Conservation (phyloP, 2,888 invertebrate genomes). For the Drosophila siamana region DNA sequence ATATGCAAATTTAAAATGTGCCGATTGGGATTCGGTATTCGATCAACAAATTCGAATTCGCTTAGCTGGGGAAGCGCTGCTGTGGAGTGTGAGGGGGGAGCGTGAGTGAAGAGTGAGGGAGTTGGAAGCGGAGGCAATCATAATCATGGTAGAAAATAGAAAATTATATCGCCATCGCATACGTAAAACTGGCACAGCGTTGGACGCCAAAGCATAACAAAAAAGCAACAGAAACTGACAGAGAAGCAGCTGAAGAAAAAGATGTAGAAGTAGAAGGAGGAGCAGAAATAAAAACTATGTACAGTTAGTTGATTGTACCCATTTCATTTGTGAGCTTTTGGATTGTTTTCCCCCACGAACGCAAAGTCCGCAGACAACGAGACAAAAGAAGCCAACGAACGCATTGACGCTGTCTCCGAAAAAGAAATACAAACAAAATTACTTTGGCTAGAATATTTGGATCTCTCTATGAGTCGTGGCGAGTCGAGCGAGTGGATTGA, state of each 20-base stretch:
- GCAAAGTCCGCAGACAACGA: constrained; percentile 28
- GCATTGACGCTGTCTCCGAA: constrained; percentile 68
- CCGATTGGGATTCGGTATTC: constrained; percentile 55
- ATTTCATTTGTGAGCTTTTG: constrained; percentile 78
- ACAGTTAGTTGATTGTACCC: constrained; percentile 82
- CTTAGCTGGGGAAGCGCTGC: constrained; percentile 6
- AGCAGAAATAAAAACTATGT: constrained; percentile 66
- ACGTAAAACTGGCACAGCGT: constrained; percentile 55
- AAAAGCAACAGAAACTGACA: constrained; percentile 35
- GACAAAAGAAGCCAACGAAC: constrained; percentile 80
- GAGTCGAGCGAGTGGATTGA: not conserved
- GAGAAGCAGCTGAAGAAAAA: not conserved
- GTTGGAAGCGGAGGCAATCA: constrained; percentile 50
- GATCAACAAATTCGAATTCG: constrained; percentile 43
- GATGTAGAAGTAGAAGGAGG: constrained; percentile 27
- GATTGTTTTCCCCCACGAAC: constrained; percentile 72
- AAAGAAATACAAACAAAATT: constrained; percentile 30
- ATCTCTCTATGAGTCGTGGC: constrained; percentile 6
- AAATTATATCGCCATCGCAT: constrained; percentile 68
- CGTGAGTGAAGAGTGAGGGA: not conserved
- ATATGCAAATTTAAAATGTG: constrained; percentile 79
- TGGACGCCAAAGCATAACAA: constrained; percentile 45
- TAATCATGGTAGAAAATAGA: constrained; percentile 68
- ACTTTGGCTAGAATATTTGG: constrained; percentile 30
- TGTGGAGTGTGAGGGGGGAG: no score